Evolutionary conservation across 1,140 invertebrate genomes (phyloP).

Genomic region (Heliothis subflexa): DNA sequence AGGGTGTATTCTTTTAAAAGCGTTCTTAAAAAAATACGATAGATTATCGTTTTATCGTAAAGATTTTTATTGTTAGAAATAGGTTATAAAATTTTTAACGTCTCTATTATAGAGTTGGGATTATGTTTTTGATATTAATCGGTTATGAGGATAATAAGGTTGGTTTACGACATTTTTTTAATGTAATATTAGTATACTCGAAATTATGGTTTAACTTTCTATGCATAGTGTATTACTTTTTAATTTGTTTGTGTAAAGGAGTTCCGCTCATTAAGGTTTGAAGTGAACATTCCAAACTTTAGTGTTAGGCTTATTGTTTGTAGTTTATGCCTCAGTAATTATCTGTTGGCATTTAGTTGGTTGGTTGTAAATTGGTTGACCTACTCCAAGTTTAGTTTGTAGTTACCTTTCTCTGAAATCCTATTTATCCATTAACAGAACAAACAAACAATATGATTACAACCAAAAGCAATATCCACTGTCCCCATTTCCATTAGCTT

Average conservation of each 20-base stretch:
- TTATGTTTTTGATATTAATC: slow-evolving; percentile 48
- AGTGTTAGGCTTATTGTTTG: neutral
- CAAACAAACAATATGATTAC: neutral
- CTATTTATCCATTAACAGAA: slow-evolving; percentile 6
- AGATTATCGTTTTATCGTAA: slow-evolving; percentile 55
- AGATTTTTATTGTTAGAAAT: slow-evolving; percentile 56
- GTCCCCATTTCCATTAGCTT: neutral
- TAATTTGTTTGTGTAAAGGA: neutral
- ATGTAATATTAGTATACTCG: slow-evolving; percentile 29
- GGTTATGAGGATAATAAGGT: slow-evolving; percentile 15
- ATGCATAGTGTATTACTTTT: slow-evolving; percentile 2
- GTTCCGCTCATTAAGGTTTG: neutral
- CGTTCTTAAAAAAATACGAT: slow-evolving; percentile 52
- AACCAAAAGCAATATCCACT: neutral
- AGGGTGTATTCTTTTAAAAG: slow-evolving; percentile 56
- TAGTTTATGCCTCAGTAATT: neutral
- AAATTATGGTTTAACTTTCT: slow-evolving; percentile 19
- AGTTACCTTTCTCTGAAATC: slow-evolving; percentile 16
- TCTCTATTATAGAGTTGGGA: slow-evolving; percentile 65
- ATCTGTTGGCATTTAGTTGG: neutral
- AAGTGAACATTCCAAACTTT: neutral
- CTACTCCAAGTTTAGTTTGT: neutral
- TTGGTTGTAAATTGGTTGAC: slow-evolving; percentile 17
- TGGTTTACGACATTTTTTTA: slow-evolving; percentile 36
- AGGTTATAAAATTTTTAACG: slow-evolving; percentile 68